Base-by-base conservation (phyloP, 2,797 vertebrate species). In the Mionectes olivaceus region DNA sequence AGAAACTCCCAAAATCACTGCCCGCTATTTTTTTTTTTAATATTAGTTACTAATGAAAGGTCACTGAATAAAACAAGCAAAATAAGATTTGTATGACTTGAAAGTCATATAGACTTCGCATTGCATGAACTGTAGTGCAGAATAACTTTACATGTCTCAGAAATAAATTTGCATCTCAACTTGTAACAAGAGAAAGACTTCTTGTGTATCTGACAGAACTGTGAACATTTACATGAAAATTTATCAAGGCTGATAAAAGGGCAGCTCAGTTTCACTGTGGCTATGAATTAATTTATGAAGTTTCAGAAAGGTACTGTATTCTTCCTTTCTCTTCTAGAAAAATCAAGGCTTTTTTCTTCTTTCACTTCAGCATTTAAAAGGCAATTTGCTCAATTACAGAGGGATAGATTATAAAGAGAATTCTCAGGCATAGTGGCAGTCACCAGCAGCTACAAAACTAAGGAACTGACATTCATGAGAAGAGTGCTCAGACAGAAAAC, bases 31-130 rank as follows among this genome's bases (percentile, higher is more conserved):
- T 87, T 39, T 39, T 91, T 35, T 6, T 32, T 94, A 95, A 91
- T 87, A 96, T 87, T 91, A 91, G 43, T 86, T 97, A 92, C 83
- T 87, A 95, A 84, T 96, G 68, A 89, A 93, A 90, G 77, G 77
- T 80, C 80, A 86, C 50, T 85, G 87, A 70, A 83, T 94, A 94
- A 97, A 97, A 90, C 87, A 94, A 95, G 82, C 78, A 97, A 93
- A 97, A 90, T 87, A 61, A 94, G 86, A 83, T 47, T 78, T 64
- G 43, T 69, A n/a, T 73, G 33, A 57, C n/a, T 73, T 61, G 67
- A 46, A 88, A 78, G 55, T 5, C 35, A 11, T 50, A 46, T 22
- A 82, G 39, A 30, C 44, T 90, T 86, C 71, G 82, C 57, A 37
- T 37, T 75, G 35, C 37, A 55, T 25, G 30, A 94, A 60, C 23